Percentiles rank a stretch among this genome's conserved stretches.
Conservation (phyloP, 2,888 invertebrate genomes). For the Xestoiulus laeticollis region DNA sequence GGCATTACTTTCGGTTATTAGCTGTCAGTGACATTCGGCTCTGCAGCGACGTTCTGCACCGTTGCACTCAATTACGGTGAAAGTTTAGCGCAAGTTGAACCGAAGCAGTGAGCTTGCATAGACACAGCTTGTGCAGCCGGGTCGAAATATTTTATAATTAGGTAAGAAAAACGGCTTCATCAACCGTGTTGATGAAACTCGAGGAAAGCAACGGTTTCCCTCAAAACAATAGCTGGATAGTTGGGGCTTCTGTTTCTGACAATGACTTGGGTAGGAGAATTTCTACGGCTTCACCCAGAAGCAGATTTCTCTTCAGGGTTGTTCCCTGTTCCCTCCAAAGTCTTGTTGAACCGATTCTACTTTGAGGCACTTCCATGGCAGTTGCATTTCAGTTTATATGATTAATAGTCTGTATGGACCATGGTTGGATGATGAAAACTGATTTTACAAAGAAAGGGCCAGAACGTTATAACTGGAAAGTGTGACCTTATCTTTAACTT, state of each 20-base stretch:
- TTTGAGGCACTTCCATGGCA: too few species aligned
- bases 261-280: background rate
- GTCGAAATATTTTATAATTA: background rate
- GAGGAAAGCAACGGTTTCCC: background rate
- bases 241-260: background rate
- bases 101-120: background rate
- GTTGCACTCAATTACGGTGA: background rate
- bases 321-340: too few species aligned
- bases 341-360: too few species aligned
- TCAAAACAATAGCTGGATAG: background rate
- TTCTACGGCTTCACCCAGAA: background rate
- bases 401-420: too few species aligned
- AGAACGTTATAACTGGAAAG: too few species aligned
- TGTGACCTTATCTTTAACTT: too few species aligned
- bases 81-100: constrained; percentile 1
- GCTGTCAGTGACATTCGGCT: constrained; percentile 3
- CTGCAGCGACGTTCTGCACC: background rate
- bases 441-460: too few species aligned
- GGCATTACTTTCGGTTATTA: constrained; percentile 23
- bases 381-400: too few species aligned
- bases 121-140: background rate
- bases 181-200: background rate
- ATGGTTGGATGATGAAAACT: too few species aligned
- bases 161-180: background rate
- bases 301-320: background rate